These are phyloP conservation scores for Orchestia grillus DNA, from an alignment of 1,140 invertebrate species.

Conservation along the genomic window DNA sequence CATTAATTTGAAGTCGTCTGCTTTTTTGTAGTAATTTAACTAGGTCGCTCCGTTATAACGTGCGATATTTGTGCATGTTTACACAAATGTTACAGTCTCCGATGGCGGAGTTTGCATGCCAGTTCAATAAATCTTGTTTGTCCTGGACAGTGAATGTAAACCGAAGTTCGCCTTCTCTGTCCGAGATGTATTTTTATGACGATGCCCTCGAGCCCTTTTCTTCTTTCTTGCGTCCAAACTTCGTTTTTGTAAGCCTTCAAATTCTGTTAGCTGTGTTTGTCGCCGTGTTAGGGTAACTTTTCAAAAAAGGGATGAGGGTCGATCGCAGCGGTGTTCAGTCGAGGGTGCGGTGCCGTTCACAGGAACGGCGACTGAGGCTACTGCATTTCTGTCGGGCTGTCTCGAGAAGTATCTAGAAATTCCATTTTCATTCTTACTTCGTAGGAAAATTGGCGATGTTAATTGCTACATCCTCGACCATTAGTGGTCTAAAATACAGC, in stretches of 20 bases:
- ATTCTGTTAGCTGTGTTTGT: neutral
- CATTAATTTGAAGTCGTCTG: too few relatives aligned
- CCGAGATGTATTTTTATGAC: neutral
- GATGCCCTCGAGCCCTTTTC: neutral
- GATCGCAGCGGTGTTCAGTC: neutral
- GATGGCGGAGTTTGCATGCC: neutral
- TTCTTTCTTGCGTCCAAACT: neutral
- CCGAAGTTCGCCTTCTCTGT: neutral
- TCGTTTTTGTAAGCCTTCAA: neutral
- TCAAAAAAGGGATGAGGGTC: neutral
- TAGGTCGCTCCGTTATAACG: neutral
- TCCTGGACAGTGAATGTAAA: neutral
- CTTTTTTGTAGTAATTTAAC: neutral
- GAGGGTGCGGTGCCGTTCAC: neutral
- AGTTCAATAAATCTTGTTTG: neutral
- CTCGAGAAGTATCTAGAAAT: neutral
- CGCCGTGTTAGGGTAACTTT: neutral
- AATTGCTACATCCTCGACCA: neutral
- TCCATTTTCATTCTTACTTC: neutral
- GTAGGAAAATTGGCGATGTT: neutral
- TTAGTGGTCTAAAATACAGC: neutral
- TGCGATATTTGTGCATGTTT: neutral
- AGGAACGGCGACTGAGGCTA: neutral
- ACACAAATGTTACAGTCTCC: neutral
- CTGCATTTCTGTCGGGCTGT: neutral